phyloP scores from a whole-genome alignment of 1,140 invertebrate genomes.

The Drosophila tristis region DNA sequence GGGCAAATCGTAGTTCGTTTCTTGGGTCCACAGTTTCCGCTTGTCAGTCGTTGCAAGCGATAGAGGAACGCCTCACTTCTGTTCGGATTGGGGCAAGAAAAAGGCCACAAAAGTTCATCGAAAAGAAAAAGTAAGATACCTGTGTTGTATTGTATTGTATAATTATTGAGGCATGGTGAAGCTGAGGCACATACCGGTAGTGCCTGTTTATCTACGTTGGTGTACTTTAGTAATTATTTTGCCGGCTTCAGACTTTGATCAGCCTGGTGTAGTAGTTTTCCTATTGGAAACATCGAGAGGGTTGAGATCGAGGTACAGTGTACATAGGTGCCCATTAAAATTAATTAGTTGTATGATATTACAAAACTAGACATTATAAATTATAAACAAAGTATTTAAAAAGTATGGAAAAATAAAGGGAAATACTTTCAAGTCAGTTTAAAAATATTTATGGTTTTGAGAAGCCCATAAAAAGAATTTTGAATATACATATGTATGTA shows the following conservation, averaged over 20 bases:
- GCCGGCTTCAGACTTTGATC: constrained; percentile 21
- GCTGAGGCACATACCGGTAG: constrained; percentile 20
- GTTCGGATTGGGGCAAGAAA: constrained; percentile 11
- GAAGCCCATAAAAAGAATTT: too few relatives aligned
- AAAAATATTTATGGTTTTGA: too few relatives aligned
- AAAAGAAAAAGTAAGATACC: constrained; percentile 13
- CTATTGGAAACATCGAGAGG: constrained; percentile 6
- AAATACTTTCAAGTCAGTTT: too few relatives aligned
- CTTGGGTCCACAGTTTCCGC: constrained; percentile 15
- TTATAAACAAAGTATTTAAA: too few relatives aligned
- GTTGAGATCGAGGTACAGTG: constrained; percentile 1
- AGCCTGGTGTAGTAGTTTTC: background rate
- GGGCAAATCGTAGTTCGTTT: constrained; percentile 15
- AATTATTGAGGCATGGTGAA: constrained; percentile 32
- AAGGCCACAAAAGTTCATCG: constrained; percentile 41
- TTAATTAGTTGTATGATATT: too few relatives aligned
- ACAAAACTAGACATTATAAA: too few relatives aligned
- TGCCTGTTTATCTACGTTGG: constrained; percentile 15
- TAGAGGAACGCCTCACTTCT: constrained; percentile 16
- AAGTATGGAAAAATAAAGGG: too few relatives aligned
- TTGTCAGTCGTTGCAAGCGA: constrained; percentile 1
- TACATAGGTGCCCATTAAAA: constrained; percentile 11
- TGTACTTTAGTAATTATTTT: constrained; percentile 28
- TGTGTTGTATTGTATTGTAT: background rate
- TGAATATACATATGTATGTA: too few relatives aligned